These are phyloP conservation scores for Plectropomus leopardus DNA, from an alignment of 2,113 vertebrate species.

Conservation along the genomic window DNA sequence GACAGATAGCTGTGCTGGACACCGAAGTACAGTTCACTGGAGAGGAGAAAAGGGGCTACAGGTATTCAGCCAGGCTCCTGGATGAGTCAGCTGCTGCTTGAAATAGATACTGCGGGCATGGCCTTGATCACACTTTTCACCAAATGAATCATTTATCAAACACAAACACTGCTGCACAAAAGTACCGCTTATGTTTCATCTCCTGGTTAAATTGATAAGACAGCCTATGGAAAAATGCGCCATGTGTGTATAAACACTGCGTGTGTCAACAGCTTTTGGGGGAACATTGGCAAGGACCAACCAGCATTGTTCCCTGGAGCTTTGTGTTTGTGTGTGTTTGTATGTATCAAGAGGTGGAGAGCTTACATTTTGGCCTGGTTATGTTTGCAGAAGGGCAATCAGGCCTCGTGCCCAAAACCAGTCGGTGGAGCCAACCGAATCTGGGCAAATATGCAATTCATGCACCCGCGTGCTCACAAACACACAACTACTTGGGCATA, in stretches of 20 bases:
- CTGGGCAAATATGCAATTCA: slow-evolving; percentile 80
- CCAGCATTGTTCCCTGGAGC: slow-evolving; percentile 74
- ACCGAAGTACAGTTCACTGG: slow-evolving; percentile 58
- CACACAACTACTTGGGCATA: slow-evolving; percentile 9
- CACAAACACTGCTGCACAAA: slow-evolving; percentile 75
- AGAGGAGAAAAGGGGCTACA: slow-evolving; percentile 62
- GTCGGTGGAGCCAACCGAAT: slow-evolving; percentile 76
- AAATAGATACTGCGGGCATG: slow-evolving; percentile 80
- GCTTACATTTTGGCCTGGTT: slow-evolving; percentile 77
- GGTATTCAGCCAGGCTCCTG: slow-evolving; percentile 70
- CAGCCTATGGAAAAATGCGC: slow-evolving; percentile 71
- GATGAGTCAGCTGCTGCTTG: slow-evolving; percentile 80
- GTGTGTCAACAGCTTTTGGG: slow-evolving; percentile 73
- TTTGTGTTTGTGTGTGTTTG: slow-evolving; percentile 72
- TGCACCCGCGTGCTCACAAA: slow-evolving; percentile 30
- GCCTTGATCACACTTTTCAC: slow-evolving; percentile 79
- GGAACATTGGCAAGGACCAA: slow-evolving; percentile 68
- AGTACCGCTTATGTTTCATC: slow-evolving; percentile 72
- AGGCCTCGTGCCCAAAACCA: slow-evolving; percentile 78
- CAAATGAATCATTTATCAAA: slow-evolving; percentile 84
- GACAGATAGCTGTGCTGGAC: slow-evolving; percentile 32
- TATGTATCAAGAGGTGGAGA: slow-evolving; percentile 74
- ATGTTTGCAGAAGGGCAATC: slow-evolving; percentile 83
- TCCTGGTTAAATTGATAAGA: slow-evolving; percentile 82
- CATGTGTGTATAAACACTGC: slow-evolving; percentile 66